Evolutionary conservation across 2,888 invertebrate species (phyloP).

Genomic region (Branchipolynoe longqiensis): DNA sequence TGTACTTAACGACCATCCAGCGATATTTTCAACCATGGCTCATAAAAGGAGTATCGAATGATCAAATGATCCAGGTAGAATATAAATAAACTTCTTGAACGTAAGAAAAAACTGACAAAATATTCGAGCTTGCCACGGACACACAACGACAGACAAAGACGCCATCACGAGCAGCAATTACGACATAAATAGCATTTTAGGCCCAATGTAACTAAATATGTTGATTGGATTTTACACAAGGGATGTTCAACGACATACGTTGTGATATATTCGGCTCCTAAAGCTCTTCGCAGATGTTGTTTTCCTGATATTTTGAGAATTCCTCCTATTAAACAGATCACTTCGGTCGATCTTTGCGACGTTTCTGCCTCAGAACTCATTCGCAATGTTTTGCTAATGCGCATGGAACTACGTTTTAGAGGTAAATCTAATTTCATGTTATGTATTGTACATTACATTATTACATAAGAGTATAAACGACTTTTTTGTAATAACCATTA

Average conservation of each 20-base stretch:
- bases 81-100: neutral
- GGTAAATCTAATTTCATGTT: neutral
- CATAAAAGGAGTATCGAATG: neutral
- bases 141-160: conserved; percentile 48
- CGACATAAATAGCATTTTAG: conserved; percentile 20
- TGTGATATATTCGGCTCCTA: conserved; percentile 49
- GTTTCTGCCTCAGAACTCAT: conserved; percentile 36
- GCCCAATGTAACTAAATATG: neutral
- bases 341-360: conserved; percentile 21
- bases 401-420: conserved; percentile 31
- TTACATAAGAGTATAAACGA: neutral
- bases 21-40: neutral
- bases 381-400: neutral
- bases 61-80: neutral
- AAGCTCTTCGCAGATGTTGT: conserved; percentile 12
- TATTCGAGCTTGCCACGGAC: conserved; percentile 12
- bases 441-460: neutral
- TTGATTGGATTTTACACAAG: neutral
- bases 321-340: conserved; percentile 9
- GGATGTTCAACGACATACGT: conserved; percentile 13
- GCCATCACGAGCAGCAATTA: conserved; percentile 40
- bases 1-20: neutral
- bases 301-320: conserved; percentile 35
- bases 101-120: conserved; percentile 34
- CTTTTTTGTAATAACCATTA: neutral